Evolutionary conservation across 2,113 vertebrate genomes (phyloP).

Genomic region (Telmatochromis sp.): DNA sequence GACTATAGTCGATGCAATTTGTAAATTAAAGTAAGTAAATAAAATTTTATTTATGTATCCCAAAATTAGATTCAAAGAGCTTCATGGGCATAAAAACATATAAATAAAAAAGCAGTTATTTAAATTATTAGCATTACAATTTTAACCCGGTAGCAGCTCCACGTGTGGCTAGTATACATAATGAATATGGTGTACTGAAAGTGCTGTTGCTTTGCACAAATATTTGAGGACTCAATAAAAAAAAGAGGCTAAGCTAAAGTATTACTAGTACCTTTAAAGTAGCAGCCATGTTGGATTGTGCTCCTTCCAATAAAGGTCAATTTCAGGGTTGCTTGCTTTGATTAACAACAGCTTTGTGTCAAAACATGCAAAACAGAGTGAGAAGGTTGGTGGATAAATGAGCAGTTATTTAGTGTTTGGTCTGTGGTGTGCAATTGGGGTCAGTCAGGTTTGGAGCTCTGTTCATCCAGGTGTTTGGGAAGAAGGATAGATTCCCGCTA

Average conservation of each 20-base stretch:
- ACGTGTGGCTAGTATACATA: neutral
- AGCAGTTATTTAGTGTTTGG: slow-evolving; percentile 14
- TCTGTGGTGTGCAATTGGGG: neutral
- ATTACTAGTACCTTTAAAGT: neutral
- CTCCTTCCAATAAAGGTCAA: neutral
- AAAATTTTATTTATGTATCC: neutral
- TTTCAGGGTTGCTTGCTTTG: neutral
- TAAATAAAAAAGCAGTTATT: neutral
- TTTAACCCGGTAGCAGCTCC: neutral
- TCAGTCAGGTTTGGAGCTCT: neutral
- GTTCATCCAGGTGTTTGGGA: slow-evolving; percentile 26
- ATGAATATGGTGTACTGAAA: neutral
- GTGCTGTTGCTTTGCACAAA: neutral
- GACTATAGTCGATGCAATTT: fast-evolving
- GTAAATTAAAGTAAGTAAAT: neutral
- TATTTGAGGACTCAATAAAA: neutral
- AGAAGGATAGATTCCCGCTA: slow-evolving; percentile 20
- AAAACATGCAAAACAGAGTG: neutral
- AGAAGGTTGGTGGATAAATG: slow-evolving; percentile 10
- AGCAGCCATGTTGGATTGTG: neutral
- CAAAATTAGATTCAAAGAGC: neutral
- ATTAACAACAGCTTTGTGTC: neutral
- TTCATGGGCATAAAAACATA: neutral
- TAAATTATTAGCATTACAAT: neutral
- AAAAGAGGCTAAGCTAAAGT: neutral